Base-by-base conservation (phyloP, 2,113 vertebrate genomes). In the Jaculus jaculus region DNA sequence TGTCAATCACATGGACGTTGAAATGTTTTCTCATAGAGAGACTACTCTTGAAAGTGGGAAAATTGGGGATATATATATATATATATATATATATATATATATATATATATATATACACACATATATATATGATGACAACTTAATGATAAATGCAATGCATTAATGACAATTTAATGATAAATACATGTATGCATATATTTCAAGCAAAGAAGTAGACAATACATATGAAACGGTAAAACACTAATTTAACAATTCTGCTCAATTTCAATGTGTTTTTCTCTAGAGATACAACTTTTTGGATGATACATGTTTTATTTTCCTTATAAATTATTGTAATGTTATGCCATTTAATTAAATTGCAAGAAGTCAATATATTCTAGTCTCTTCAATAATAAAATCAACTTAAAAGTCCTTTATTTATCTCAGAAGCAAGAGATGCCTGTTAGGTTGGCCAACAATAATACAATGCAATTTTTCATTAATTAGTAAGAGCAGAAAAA, bases 341-440 rank as follows among this genome's bases (percentile, higher is more conserved):
- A 87, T 91, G 1, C 23, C 32, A 90, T 84, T 95, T 92, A 80
- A 80, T 90, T 91, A 75, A 91, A 85, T 9, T 68, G 5, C 54
- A 73, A 87, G 30, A 77, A 47, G 18, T 90, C 28, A 66, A 61
- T 71, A 84, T 2, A 87, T 84, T 66, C 20, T 86, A 72, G 30
- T 84, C 2, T 58, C 77, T 34, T 81, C 80, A 91, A 79, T 54
- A 84, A 72, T 37, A 85, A 90, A 95, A 87, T 54, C 82, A 90
- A 68, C 20, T 92, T 86, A 63, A 81, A 92, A 93, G 10, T 54
- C 2, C 90, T 91, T 94, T 89, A 60, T 77, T 92, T 88, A 74
- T 66, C 37, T 85, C 68, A 89, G 47, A 16, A 87, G 23, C 66
- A 82, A 58, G 2, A 85, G 12, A 58, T 82, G 4, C 3, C 83